Conservation (phyloP, 2,888 invertebrate genomes). For the Patella depressa region DNA sequence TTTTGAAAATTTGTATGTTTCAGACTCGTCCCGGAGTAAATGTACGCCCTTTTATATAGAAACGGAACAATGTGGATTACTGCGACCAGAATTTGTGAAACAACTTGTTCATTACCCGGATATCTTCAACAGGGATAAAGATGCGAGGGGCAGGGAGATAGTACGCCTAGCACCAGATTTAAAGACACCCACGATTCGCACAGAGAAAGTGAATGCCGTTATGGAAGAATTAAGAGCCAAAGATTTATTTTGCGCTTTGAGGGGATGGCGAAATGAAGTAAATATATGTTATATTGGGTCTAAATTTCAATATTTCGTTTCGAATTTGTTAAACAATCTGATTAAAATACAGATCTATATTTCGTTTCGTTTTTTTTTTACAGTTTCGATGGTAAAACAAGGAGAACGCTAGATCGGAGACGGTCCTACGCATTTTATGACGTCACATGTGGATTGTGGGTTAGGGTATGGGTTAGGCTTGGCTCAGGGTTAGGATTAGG, state of each 20-base stretch:
- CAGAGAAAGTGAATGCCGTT: conserved; percentile 83
- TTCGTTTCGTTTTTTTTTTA: no score
- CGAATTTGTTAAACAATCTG: background rate
- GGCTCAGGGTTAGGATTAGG: no score
- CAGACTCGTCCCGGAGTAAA: conserved; percentile 83
- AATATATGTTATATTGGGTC: conserved; percentile 7
- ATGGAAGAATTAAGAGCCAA: conserved; percentile 83
- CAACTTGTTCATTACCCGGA: conserved; percentile 83
- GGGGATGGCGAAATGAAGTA: conserved; percentile 94
- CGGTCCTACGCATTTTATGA: no score
- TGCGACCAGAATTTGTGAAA: conserved; percentile 87
- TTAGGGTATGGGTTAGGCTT: no score
- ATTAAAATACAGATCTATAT: no score
- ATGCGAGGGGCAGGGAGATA: background rate
- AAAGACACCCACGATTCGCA: conserved; percentile 71
- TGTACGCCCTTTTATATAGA: conserved; percentile 90
- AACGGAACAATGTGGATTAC: conserved; percentile 89
- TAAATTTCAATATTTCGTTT: background rate
- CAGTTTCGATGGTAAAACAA: no score
- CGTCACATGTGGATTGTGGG: no score
- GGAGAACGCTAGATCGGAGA: no score
- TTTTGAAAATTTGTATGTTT: background rate
- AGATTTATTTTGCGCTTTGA: conserved; percentile 77
- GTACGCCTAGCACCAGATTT: background rate
- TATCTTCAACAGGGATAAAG: conserved; percentile 71